Base-by-base conservation (phyloP, 37 sponge, comb jelly and placozoan genomes). In the Bolinopsis microptera region DNA sequence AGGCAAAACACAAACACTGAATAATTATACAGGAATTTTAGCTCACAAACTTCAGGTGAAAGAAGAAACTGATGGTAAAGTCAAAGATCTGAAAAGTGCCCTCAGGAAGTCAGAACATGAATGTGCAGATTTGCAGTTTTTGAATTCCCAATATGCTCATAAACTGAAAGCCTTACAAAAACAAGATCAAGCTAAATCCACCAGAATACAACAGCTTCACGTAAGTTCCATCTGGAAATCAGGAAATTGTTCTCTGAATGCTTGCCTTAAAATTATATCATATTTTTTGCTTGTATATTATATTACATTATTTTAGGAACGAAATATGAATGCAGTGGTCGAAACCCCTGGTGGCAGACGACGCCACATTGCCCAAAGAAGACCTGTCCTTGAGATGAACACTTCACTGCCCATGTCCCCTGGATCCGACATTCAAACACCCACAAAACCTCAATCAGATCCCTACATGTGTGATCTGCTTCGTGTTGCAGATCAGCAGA, bases 351-450 rank as follows among this genome's bases (percentile, higher is more conserved):
- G 99, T 8, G 99, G 99, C 3, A 93, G 96, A 26, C 95, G 96
- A 92, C 96, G 95, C 76, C 95, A 95, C 70, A 94, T 99, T 41
- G 95, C 99, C 23, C 95, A 94, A 25, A 93, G 99, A 41, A 93
- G 98, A 25, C 99, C 97, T 90, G 93, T 98, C 23, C 97, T 99
- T 97, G 99, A 99, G 40, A 90, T 99, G 28, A 97, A 97, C 38
- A 92, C 92, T 30, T 36, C 94, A n/a, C 68, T 98, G 3, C 97
- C 98, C 38, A 82, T 93, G 41, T 92, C 69, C 18, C 93, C 69
- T 23, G 94, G 33, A 21, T 27, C 93, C 5, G 94, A 67, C 13
- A 25, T 0, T 33, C 69, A 40, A 24, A 33, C 76, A 68, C 69
- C 88, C 18, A 67, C 95, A 38, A 88, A 83, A 38, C 93, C 94